Conservation (phyloP, 2,113 vertebrate species). For the Apteryx mantelli region DNA sequence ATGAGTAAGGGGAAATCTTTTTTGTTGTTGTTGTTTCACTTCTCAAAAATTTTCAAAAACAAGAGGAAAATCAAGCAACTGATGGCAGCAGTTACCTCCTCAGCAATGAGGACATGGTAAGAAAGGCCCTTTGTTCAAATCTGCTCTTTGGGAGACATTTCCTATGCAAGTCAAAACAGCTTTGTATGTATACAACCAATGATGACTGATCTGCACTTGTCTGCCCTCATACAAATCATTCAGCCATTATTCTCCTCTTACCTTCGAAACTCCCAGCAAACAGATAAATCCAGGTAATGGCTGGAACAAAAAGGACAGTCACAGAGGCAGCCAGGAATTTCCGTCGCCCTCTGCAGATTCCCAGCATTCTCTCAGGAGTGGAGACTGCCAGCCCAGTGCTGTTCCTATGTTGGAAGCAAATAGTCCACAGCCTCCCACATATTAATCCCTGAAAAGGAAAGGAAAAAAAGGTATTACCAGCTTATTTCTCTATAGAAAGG, state of each 20-base stretch:
- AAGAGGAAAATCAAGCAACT: background rate
- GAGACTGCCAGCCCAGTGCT: conserved; percentile 73
- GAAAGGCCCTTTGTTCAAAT: background rate
- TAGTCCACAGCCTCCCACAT: conserved; percentile 86
- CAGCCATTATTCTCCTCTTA: conserved; percentile 58
- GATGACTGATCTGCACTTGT: background rate
- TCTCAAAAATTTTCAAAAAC: background rate
- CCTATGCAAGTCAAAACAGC: background rate
- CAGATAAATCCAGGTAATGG: conserved; percentile 96
- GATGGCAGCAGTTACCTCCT: background rate
- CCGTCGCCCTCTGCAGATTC: conserved; percentile 97
- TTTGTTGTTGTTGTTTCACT: background rate
- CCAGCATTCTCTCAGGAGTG: conserved; percentile 93
- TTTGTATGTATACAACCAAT: background rate
- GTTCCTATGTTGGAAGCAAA: conserved; percentile 85
- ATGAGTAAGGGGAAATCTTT: background rate
- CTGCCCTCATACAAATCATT: background rate
- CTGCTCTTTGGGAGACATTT: background rate
- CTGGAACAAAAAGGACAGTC: conserved; percentile 93
- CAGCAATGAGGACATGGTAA: background rate
- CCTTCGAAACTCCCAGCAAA: conserved; percentile 95
- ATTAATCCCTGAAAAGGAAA: conserved; percentile 80
- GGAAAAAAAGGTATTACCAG: conserved; percentile 1
- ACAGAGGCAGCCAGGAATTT: conserved; percentile 96
- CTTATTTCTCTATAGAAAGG: background rate